Base-by-base conservation (phyloP, 2,797 vertebrate genomes). In the Epinephelus malabaricus region DNA sequence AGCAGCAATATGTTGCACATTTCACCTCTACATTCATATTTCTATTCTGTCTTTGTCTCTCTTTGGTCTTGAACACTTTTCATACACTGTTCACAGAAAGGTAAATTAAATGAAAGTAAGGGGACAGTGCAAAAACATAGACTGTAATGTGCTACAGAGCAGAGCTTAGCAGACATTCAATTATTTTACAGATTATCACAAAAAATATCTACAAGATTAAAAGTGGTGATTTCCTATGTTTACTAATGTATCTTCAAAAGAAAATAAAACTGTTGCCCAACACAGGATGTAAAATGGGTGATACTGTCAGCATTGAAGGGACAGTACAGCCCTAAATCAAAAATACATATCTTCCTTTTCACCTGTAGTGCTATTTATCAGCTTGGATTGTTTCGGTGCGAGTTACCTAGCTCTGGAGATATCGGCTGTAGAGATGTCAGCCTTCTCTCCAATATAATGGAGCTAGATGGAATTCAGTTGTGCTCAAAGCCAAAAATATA, bases 211-310 rank as follows among this genome's bases (percentile, higher is more conserved):
- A 40, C 53, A 43, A 43, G 10, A 40, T 9, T 40, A 9, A 40
- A 40, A 9, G 38, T 40, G 10, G 2, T 34, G 7, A 34, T 7
- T 2, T 34, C 34, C 8, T 7, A 34, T 6, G 30, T 34, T 34
- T 34, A 34, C 5, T 34, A 34, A 34, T 34, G 30, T 6, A 34
- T 34, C 30, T 34, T 34, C 5, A 34, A 34, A 34, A 34, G 30
- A 34, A 34, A 34, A 34, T 34, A 34, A 34, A 34, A 34, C 43
- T 60, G 34, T 38, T 51, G 53, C 30, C 34, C 30, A 62, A 47
- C 13, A 54, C 77, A 46, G 34, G 34, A 64, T 78, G 47, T 50
- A 21, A 73, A 83, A 88, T 78, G 30, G 53, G 66, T 74, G 50
- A 64, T 67, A 54, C 38, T 21, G 49, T 69, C 43, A n/a, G 49